Base-by-base conservation (phyloP, 64 coral and sea anemone species). In the Pocillopora damicornis region DNA sequence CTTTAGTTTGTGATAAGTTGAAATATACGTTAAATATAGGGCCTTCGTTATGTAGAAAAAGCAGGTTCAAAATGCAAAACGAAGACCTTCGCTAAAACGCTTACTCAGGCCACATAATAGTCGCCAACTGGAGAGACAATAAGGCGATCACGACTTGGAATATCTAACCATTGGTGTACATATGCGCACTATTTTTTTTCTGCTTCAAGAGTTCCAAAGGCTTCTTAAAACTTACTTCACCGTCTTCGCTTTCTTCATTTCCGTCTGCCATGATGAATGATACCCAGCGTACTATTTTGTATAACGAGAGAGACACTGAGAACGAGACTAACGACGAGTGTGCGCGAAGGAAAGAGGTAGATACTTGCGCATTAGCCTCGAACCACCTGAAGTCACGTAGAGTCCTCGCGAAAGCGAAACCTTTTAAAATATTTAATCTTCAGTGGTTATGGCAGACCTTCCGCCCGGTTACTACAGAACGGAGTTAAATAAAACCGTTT, bases 151-250 rank as follows among this genome's bases (percentile, higher is more conserved):
- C 42, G 42, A 93, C 95, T 94, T 95, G 59, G 97, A 99, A 95
- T 99, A 99, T 65, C 97, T 87, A 8, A 99, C 93, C 97, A 99
- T 99, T 18, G 97, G 97, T 82, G 97, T 93, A 89, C 97, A 99
- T 61, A 99, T 99, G 75, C 90, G 83, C 57, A 99, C 93, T 11
- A 99, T 76, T 76, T 99, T 61, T 30, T 79, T 90, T 93, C 51
- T 99, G 88, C 58, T 83, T 71, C 77, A 99, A 99, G 15, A 99
- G 83, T 76, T 99, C 83, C 64, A 95, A 63, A 30, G 97, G 97
- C 16, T 76, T 94, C 83, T 88, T 88, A 93, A 86, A 92, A 22
- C 26, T 58, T 3, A 71, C 38, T 59, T 26, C 73, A 1, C 42
- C 67, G 59, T 90, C 6, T 16, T 51, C 75, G 13, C 80, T 25